Conservation (phyloP, 1,140 invertebrate genomes). For the Campodea augens region DNA sequence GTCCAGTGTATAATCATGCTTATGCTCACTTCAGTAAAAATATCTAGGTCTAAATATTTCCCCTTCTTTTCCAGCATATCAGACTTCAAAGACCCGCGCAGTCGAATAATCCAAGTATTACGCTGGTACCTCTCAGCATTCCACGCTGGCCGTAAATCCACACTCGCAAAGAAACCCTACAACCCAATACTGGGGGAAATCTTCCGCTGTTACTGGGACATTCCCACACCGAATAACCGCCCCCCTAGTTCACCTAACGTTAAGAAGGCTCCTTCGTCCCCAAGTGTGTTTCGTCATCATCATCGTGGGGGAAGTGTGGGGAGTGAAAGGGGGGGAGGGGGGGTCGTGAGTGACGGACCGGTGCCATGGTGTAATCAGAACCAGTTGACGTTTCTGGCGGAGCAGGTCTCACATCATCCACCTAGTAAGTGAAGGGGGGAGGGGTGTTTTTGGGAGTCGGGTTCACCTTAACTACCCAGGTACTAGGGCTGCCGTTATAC, state of each 20-base stretch:
- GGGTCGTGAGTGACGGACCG: slow-evolving; percentile 45
- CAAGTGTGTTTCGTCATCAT: too few species aligned
- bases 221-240: slow-evolving; percentile 22
- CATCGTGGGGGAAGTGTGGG: slow-evolving; percentile 1
- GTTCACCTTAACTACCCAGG: too few species aligned
- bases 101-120: slow-evolving; percentile 82
- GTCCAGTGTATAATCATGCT: too few species aligned
- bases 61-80: slow-evolving; percentile 42
- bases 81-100: slow-evolving; percentile 56
- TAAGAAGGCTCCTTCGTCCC: slow-evolving; percentile 4
- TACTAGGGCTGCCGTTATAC: too few species aligned
- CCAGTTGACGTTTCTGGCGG: slow-evolving; percentile 79
- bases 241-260: slow-evolving; percentile 5
- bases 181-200: slow-evolving; percentile 92
- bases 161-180: slow-evolving; percentile 92
- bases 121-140: slow-evolving; percentile 93
- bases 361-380: slow-evolving; percentile 59
- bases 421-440: slow-evolving; percentile 47
- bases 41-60: neutral
- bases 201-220: slow-evolving; percentile 75
- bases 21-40: neutral
- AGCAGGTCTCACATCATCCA: slow-evolving; percentile 98
- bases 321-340: neutral
- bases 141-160: slow-evolving; percentile 84
- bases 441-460: neutral